Percentiles rank a stretch among this genome's conserved stretches.
These are phyloP conservation scores for Condylura cristata DNA, from an alignment of 2,113 vertebrate species.

Conservation along the genomic window DNA sequence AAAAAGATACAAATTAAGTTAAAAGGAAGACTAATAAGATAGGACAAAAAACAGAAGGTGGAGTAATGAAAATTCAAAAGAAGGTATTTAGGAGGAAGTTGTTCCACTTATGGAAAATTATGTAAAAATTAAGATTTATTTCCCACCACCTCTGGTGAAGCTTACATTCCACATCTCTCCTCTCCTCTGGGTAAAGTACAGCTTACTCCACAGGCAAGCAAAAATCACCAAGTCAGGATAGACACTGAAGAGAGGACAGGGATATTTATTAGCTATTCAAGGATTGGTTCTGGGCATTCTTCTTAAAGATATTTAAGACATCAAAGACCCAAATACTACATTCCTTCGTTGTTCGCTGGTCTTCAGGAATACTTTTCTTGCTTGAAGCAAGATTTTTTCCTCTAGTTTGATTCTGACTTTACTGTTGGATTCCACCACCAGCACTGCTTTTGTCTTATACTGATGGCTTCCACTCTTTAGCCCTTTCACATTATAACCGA, in stretches of 20 bases:
- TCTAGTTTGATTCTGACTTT: neutral
- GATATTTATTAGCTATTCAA: neutral
- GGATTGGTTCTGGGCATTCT: neutral
- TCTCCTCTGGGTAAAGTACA: neutral
- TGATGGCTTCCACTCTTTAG: neutral
- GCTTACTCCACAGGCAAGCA: neutral
- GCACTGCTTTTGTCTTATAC: neutral
- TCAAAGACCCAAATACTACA: fast-evolving
- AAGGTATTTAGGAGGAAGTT: neutral
- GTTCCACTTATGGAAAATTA: neutral
- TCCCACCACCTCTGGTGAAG: neutral
- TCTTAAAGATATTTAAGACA: neutral
- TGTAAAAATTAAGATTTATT: neutral
- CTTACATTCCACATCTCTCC: neutral
- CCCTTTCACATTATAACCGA: neutral
- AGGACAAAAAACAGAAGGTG: neutral
- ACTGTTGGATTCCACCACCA: neutral
- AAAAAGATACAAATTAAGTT: neutral
- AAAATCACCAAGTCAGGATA: neutral
- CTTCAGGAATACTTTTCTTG: neutral
- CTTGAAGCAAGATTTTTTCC: neutral
- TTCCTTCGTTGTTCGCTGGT: neutral
- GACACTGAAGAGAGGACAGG: neutral
- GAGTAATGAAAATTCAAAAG: neutral
- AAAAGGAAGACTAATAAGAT: neutral